Evolutionary conservation across 2,113 vertebrate species (phyloP).

Genomic region (Anoura caudifer): DNA sequence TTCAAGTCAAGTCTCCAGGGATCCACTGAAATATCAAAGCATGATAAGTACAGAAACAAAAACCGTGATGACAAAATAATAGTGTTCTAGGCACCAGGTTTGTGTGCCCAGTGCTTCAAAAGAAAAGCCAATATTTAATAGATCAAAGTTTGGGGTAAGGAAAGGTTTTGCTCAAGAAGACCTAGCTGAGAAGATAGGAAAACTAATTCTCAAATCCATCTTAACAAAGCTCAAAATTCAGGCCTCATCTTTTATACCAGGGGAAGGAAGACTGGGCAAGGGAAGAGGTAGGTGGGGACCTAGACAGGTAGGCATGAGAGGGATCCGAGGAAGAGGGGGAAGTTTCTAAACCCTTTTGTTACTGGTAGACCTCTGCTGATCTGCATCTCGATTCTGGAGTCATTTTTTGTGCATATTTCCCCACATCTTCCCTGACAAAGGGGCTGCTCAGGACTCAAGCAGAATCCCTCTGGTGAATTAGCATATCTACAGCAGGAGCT

Average conservation of each 20-base stretch:
- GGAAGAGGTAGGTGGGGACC: background rate
- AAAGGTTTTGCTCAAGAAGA: background rate
- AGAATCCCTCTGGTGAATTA: background rate
- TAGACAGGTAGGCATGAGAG: background rate
- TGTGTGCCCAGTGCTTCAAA: background rate
- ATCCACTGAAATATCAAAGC: background rate
- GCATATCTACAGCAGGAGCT: background rate
- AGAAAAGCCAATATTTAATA: background rate
- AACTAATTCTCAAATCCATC: background rate
- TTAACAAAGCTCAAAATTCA: background rate
- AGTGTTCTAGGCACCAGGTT: background rate
- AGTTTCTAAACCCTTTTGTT: background rate
- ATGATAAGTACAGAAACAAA: background rate
- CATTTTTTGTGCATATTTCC: background rate
- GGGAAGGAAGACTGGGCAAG: background rate
- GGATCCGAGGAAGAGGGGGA: background rate
- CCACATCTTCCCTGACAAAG: background rate
- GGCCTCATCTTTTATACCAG: background rate
- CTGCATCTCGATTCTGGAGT: background rate
- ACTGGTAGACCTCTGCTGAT: background rate
- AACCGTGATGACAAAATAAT: background rate
- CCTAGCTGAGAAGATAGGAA: background rate
- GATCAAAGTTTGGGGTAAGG: background rate
- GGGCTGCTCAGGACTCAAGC: background rate
- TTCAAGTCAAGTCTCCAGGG: background rate